Evolutionary conservation across 2,888 invertebrate genomes (phyloP).

Genomic region (Eupithecia dodoneata): DNA sequence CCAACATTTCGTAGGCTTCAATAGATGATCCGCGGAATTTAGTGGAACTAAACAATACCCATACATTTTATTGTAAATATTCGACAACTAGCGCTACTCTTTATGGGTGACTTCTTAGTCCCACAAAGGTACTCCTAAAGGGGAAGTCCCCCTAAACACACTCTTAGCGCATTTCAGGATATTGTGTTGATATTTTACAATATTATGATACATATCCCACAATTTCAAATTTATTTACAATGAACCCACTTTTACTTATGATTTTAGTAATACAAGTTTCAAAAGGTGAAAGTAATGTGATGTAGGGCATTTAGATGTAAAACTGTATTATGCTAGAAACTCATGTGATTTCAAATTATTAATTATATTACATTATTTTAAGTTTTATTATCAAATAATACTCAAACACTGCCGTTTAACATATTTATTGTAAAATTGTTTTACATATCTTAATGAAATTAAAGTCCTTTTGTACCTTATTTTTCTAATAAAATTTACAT

Average conservation of each 20-base stretch:
- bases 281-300: constrained; percentile 1
- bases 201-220: neutral
- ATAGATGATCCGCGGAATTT: neutral
- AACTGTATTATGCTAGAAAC: constrained; percentile 23
- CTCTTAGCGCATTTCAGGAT: neutral
- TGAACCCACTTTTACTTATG: neutral
- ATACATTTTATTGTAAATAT: neutral
- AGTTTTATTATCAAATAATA: constrained; percentile 34
- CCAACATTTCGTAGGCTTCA: neutral
- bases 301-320: constrained; percentile 7
- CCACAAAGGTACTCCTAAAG: too few relatives aligned
- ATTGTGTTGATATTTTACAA: neutral
- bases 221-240: neutral
- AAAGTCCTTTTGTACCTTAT: constrained; percentile 74
- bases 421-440: constrained; percentile 50
- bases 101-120: neutral
- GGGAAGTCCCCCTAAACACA: neutral
- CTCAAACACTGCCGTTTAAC: constrained; percentile 45
- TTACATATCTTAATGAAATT: constrained; percentile 37
- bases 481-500: constrained; percentile 59
- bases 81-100: neutral
- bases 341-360: constrained; percentile 25
- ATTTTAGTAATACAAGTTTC: neutral
- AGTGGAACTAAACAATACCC: neutral
- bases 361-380: constrained; percentile 11